Base-by-base conservation (phyloP, 1,140 invertebrate species). In the Tribolium madens region DNA sequence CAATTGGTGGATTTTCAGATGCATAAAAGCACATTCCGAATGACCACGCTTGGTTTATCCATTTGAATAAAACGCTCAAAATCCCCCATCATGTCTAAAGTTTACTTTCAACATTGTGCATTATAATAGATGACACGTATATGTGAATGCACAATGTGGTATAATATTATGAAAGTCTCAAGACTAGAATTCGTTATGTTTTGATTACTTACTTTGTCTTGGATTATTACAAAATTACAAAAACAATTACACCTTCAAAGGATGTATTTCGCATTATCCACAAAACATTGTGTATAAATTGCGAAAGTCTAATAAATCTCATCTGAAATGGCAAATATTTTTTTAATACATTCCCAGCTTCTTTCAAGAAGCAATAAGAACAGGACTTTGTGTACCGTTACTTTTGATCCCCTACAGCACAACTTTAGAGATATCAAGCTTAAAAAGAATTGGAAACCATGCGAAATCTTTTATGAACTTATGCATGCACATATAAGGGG, bases 391-490 rank as follows among this genome's bases (percentile, higher is more conserved):
- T 57, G 9, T 57, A 57, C 52, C 52, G 17, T 21, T 57, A 21
- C 17, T 4, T 57, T 57, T 57, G 14, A 57, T 18, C 14, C 52
- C 52, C 52, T 21, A 57, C 17, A 18, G 52, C 17, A 18, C 14
- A 57, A 57, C 52, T 57, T 18, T n/a, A 21, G 2, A 57, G 52
- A 57, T n/a, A 17, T 17, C 52, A 57, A 21, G 52, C 17, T 21
- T 4, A 36, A 36, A 18, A 17, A 18, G 52, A 21, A 57, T 57
- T n/a, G 17, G 5, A 57, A 21, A 57, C 52, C 52, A 21, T 57
- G 52, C 52, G 52, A 57, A 36, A 57, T 57, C 52, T 57, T 57
- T 57, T 57, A 57, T 18, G 7, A 36, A 21, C 9, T 21, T 18
- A 50, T 50, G 47, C 15, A 17, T 18, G 7, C 14, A 7, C 3